These are phyloP conservation scores for Petrosia ficiformis DNA, from an alignment of 37 sponge, comb jelly and placozoan species.

Conservation along the genomic window DNA sequence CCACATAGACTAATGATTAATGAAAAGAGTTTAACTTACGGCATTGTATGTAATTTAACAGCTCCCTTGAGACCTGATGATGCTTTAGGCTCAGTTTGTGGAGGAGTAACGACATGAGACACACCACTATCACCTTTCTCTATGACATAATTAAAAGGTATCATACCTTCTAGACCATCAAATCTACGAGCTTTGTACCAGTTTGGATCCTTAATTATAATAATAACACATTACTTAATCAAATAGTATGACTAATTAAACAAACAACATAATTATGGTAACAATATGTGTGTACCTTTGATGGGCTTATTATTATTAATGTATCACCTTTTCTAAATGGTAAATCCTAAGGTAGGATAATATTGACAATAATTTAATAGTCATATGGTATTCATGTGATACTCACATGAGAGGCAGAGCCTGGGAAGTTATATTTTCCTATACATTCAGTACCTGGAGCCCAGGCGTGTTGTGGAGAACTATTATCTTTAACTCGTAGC, in stretches of 20 bases:
- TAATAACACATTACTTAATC: neutral
- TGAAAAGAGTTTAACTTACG: conserved; percentile 53
- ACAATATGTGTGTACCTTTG: conserved; percentile 24
- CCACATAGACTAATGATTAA: neutral
- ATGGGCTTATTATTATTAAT: conserved; percentile 64
- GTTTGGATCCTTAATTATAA: conserved; percentile 74
- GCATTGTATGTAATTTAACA: conserved; percentile 85
- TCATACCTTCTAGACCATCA: conserved; percentile 90
- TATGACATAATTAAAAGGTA: conserved; percentile 85
- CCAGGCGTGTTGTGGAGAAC: neutral
- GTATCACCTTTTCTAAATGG: conserved; percentile 84
- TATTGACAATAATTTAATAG: neutral
- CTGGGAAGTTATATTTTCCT: conserved; percentile 90
- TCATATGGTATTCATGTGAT: neutral
- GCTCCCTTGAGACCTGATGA: conserved; percentile 16
- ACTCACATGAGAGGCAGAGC: conserved; percentile 82
- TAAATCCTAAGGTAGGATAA: conserved; percentile 63
- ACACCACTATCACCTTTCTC: neutral
- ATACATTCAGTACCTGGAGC: conserved; percentile 74
- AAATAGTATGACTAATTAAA: neutral
- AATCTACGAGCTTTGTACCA: conserved; percentile 86
- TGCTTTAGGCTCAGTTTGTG: conserved; percentile 6
- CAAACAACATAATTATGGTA: neutral
- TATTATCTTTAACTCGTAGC: no score
- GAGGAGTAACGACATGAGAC: neutral